Percentiles rank a stretch among this genome's conserved stretches.
phyloP scores from a whole-genome alignment of 2,888 invertebrate species.

The Hybos culiciformis region DNA sequence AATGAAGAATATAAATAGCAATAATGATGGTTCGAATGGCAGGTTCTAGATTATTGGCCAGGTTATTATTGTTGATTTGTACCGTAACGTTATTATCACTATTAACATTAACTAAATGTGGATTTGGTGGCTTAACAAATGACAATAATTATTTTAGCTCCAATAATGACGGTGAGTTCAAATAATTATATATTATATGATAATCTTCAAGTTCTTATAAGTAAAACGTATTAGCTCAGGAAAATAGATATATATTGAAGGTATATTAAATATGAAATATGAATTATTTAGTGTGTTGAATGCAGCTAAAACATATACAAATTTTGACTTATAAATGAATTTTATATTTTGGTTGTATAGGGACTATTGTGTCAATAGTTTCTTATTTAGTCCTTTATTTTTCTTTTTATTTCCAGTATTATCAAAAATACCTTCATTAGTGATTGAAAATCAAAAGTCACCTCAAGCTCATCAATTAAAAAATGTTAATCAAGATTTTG shows the following conservation, averaged over 20 bases:
- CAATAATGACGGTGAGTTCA: neutral
- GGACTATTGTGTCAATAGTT: neutral
- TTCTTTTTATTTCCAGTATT: neutral
- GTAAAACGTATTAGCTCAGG: neutral
- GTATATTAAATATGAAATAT: neutral
- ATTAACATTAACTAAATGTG: slow-evolving; percentile 29
- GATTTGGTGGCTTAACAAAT: slow-evolving; percentile 27
- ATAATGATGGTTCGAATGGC: too few relatives aligned
- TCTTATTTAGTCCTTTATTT: neutral
- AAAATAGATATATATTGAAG: neutral
- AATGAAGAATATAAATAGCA: too few relatives aligned
- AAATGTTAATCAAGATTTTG: slow-evolving; percentile 16
- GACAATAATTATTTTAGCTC: slow-evolving; percentile 19
- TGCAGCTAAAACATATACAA: neutral
- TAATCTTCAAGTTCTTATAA: neutral
- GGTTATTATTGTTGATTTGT: slow-evolving; percentile 28
- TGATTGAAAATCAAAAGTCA: slow-evolving; percentile 5
- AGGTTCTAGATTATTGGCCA: slow-evolving; percentile 28
- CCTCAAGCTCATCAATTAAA: slow-evolving; percentile 15
- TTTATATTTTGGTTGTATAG: neutral
- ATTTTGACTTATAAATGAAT: neutral
- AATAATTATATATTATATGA: neutral
- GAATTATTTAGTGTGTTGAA: neutral
- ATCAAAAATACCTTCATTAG: slow-evolving; percentile 1
- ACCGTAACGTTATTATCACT: slow-evolving; percentile 28